Evolutionary conservation across 1,140 invertebrate species (phyloP), one percentile per base, ranked within the genome.

Genomic region (fruit fly (Drosophila melanogaster)): DNA sequence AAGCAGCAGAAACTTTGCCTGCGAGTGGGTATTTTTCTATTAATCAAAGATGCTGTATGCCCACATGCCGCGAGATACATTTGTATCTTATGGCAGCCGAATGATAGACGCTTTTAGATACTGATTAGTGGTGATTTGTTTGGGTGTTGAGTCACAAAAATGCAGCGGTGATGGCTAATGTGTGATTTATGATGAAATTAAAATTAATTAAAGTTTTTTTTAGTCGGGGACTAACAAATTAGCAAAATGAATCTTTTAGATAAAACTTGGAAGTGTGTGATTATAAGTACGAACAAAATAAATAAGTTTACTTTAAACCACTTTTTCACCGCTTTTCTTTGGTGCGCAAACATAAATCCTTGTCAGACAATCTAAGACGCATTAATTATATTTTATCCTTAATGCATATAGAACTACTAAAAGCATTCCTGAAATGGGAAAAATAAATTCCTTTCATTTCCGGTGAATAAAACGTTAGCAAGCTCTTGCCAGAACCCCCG

Each of bases 11-110:
- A 57, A 57, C 66, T 70, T 67, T 62, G 37, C 46, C 46, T n/a
- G 41, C 66, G 66, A 70, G 66, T 70, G 66, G 66, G 66, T 70
- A 71, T 69, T 71, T 71, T 71, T 57, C 67, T 70, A 70, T 71
- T 71, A 71, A 70, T 71, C 67, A 71, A 40, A 71, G 64, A 57
- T 24, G 43, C 14, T 47, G 66, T 22, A 47, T 40, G 62, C 62
- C 66, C 38, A 61, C 38, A 35, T 22, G 26, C 24, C 3, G 37
- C 8, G 12, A 38, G 67, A 70, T 70, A 57, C 67, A 71, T 70
- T 70, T 71, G 67, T 71, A 71, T 70, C 66, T 70, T 70, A 56
- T 56, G 62, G 66, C 62, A 70, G 64, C 4, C n/a, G 24, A 69
- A 15, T 44, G 60, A 65, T 53, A 22, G 62, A 50, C 3, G n/a